Evolutionary conservation across 2,888 invertebrate species (phyloP).

Genomic region (Horisme vitalbata): DNA sequence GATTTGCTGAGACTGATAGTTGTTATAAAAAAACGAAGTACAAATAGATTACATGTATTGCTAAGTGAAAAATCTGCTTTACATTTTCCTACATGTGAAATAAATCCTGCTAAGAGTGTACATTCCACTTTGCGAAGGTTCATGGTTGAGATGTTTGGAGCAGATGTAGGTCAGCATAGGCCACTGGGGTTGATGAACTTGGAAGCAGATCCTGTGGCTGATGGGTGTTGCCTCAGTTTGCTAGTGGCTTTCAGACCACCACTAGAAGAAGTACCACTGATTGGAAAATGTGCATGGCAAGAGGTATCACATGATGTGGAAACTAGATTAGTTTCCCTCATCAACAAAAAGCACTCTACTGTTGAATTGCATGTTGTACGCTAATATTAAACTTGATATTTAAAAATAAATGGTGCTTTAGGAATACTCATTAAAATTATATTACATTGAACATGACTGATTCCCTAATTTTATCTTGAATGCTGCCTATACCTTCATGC

Average conservation of each 20-base stretch:
- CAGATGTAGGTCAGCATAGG: slow-evolving; percentile 92
- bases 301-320: slow-evolving; percentile 88
- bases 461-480: slow-evolving; percentile 15
- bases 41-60: slow-evolving; percentile 92
- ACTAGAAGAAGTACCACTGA: slow-evolving; percentile 92
- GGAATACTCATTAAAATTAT: slow-evolving; percentile 23
- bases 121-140: slow-evolving; percentile 94
- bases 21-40: slow-evolving; percentile 90
- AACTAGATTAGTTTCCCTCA: slow-evolving; percentile 85
- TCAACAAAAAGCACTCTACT: slow-evolving; percentile 89
- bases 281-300: slow-evolving; percentile 95
- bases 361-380: slow-evolving; percentile 92
- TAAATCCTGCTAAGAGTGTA: slow-evolving; percentile 92
- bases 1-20: slow-evolving; percentile 90
- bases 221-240: slow-evolving; percentile 92
- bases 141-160: slow-evolving; percentile 95
- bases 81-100: slow-evolving; percentile 94
- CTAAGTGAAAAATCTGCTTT: slow-evolving; percentile 92
- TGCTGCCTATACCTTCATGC: too few species aligned
- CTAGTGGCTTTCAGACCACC: slow-evolving; percentile 92
- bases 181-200: slow-evolving; percentile 91
- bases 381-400: slow-evolving; percentile 52
- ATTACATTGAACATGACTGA: slow-evolving; percentile 11
- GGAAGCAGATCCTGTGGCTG: slow-evolving; percentile 85
- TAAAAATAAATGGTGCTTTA: slow-evolving; percentile 21